Evolutionary conservation across 2,888 invertebrate genomes (phyloP).

Genomic region (Drosophila meridionalis): DNA sequence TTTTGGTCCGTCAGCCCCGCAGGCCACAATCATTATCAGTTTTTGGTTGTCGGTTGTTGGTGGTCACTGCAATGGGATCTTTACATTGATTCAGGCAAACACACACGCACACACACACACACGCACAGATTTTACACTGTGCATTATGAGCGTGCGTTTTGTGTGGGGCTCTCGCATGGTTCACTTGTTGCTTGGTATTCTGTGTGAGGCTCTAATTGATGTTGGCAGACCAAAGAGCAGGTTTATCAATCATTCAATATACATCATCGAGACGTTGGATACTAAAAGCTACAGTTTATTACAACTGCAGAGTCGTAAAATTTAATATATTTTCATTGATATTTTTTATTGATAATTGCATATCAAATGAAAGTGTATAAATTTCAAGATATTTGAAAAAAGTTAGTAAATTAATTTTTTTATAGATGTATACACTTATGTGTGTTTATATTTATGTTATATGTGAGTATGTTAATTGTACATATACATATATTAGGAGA

Average conservation of each 20-base stretch:
- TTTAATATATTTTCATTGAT: constrained; percentile 2
- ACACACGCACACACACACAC: neutral
- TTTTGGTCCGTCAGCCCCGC: constrained; percentile 58
- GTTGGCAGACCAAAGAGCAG: constrained; percentile 41
- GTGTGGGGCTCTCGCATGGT: constrained; percentile 24
- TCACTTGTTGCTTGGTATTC: constrained; percentile 57
- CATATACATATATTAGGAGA: neutral
- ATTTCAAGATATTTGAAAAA: neutral
- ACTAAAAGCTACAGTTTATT: neutral
- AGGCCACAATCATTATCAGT: constrained; percentile 80
- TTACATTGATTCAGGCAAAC: constrained; percentile 31
- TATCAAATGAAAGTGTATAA: neutral
- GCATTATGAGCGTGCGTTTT: constrained; percentile 44
- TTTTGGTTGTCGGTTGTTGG: constrained; percentile 60
- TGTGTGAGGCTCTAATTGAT: constrained; percentile 45
- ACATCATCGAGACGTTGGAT: neutral
- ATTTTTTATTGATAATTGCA: neutral
- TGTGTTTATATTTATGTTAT: neutral
- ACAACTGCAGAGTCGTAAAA: neutral
- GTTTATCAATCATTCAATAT: constrained; percentile 53
- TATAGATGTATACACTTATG: too few relatives aligned
- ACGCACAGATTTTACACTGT: constrained; percentile 32
- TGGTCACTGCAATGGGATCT: constrained; percentile 27
- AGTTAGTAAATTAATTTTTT: neutral
- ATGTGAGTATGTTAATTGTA: neutral